A percentile compares a stretch with the other conserved stretches of the same genome.
These are phyloP conservation scores for Nannoperca obscura DNA, from an alignment of 2,797 vertebrate species.

Conservation along the genomic window DNA sequence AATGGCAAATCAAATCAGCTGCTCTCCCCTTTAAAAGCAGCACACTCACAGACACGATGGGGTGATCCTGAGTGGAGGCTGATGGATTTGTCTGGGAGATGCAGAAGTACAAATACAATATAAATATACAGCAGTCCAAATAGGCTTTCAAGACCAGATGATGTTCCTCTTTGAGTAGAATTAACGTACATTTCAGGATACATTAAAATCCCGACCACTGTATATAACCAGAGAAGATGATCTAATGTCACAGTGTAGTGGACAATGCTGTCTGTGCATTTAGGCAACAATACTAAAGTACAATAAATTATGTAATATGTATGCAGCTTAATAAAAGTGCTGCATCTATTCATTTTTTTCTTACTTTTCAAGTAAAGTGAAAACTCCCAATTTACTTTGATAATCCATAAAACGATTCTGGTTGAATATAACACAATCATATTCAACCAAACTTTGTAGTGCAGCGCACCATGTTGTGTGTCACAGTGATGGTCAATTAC, in stretches of 20 bases:
- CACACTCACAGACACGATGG: constrained; percentile 2
- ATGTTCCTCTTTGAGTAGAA: not conserved
- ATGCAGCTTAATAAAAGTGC: not conserved
- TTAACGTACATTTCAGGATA: constrained; percentile 8
- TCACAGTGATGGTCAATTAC: not conserved
- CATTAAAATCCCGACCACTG: not conserved
- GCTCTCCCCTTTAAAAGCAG: constrained; percentile 10
- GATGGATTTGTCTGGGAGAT: constrained; percentile 23
- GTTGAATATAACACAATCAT: not conserved
- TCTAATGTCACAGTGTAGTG: not conserved
- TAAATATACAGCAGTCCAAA: constrained; percentile 5
- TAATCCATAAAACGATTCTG: no score
- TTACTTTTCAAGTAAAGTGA: no score
- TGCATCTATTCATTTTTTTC: not conserved
- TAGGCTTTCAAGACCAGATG: not conserved
- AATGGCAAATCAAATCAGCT: constrained; percentile 25
- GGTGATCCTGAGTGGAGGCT: constrained; percentile 17
- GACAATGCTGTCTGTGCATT: constrained; percentile 2
- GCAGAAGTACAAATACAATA: constrained; percentile 1
- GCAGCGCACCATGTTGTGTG: not conserved
- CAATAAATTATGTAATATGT: not conserved
- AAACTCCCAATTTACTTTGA: no score
- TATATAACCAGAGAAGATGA: not conserved
- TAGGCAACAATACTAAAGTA: not conserved
- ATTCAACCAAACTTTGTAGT: not conserved